A percentile compares a stretch with the other conserved stretches of the same genome.
phyloP scores from a whole-genome alignment of 2,888 invertebrate genomes.

The Camponotus fellah region DNA sequence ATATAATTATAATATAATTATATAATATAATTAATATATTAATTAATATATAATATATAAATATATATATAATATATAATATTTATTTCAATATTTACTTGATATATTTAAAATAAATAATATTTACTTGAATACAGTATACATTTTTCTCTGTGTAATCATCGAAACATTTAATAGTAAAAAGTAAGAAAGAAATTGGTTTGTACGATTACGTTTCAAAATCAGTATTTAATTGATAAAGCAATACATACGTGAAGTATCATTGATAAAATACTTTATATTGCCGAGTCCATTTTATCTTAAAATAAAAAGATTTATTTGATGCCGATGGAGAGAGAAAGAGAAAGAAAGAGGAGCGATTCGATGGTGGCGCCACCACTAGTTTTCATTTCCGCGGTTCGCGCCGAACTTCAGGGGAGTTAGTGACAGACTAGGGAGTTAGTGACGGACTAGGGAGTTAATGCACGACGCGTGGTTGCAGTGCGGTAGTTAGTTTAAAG shows the following conservation, averaged over 20 bases:
- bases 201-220: neutral
- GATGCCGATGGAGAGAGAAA: neutral
- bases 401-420: constrained; percentile 68
- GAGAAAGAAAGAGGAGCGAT: no score
- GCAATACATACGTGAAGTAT: neutral
- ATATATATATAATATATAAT: no score
- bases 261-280: neutral
- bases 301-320: no score
- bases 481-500: constrained; percentile 41
- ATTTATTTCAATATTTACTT: no score
- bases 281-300: no score
- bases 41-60: no score
- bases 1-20: no score
- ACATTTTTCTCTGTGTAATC: no score
- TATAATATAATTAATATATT: no score
- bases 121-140: no score
- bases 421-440: constrained; percentile 71
- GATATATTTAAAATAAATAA: no score
- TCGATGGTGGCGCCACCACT: constrained; percentile 52
- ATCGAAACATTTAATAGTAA: neutral
- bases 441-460: constrained; percentile 60
- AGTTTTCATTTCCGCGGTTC: constrained; percentile 71
- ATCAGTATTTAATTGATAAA: neutral
- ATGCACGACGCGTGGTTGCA: constrained; percentile 33
- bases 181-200: neutral